phyloP scores from a whole-genome alignment of 2,113 vertebrate species.

The Platysteira castanea region DNA sequence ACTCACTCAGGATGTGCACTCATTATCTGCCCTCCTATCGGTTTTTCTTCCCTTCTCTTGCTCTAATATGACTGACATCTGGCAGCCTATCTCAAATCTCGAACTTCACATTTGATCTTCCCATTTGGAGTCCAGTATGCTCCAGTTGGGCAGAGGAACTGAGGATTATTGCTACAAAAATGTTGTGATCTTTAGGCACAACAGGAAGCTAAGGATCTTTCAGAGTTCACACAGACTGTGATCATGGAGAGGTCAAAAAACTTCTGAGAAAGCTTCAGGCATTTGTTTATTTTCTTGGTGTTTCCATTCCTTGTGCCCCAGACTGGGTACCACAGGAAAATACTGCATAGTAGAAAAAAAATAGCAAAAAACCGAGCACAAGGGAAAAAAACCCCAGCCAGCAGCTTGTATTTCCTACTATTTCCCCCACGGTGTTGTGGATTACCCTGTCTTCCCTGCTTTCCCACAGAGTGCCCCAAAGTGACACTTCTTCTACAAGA shows the following conservation, averaged over 20 bases:
- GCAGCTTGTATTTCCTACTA: background rate
- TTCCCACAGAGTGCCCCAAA: background rate
- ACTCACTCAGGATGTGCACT: too few species aligned
- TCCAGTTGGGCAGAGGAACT: background rate
- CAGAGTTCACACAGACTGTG: background rate
- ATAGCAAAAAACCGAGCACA: accelerated
- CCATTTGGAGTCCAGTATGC: background rate
- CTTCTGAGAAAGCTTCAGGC: background rate
- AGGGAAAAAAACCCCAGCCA: background rate
- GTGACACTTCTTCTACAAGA: background rate
- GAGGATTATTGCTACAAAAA: background rate
- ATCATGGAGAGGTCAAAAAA: background rate
- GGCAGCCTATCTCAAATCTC: background rate
- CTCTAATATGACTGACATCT: background rate
- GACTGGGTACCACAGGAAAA: background rate
- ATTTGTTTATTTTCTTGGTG: background rate
- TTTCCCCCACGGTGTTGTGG: background rate
- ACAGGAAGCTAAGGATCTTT: background rate
- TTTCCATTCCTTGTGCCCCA: background rate
- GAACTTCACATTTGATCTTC: background rate
- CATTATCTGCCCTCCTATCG: background rate
- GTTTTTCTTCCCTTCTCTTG: background rate
- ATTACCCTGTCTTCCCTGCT: background rate
- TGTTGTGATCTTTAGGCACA: background rate
- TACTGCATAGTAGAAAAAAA: background rate